These are phyloP conservation scores for Solea solea DNA, from an alignment of 2,113 vertebrate genomes.

Conservation along the genomic window DNA sequence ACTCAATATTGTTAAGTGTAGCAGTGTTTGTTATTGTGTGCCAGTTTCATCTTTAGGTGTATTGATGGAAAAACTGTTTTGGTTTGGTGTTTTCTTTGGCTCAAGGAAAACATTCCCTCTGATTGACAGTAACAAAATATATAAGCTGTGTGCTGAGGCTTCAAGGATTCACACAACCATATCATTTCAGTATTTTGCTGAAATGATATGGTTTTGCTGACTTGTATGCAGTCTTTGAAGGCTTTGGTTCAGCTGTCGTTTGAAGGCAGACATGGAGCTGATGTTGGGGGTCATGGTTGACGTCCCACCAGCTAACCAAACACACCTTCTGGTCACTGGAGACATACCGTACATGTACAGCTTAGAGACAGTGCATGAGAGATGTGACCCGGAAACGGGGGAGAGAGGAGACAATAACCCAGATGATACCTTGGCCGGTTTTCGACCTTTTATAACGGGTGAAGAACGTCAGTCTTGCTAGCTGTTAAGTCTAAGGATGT, in stretches of 20 bases:
- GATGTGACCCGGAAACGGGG: not conserved
- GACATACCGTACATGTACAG: not conserved
- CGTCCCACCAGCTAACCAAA: slow-evolving; percentile 48
- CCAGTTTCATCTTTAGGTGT: slow-evolving; percentile 11
- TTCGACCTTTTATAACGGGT: not conserved
- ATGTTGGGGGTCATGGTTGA: not conserved
- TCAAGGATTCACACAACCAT: too few species aligned
- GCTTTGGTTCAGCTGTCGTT: not conserved
- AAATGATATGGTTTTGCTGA: not conserved
- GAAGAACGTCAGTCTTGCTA: not conserved
- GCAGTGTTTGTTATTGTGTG: slow-evolving; percentile 5
- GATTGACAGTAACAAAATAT: not conserved
- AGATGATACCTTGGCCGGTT: not conserved
- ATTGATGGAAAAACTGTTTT: not conserved
- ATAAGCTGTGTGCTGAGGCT: too few species aligned
- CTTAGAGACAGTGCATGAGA: not conserved
- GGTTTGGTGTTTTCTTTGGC: not conserved
- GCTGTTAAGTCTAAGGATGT: too few species aligned
- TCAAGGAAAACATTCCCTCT: not conserved
- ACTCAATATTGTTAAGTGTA: not conserved
- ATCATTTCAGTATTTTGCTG: too few species aligned
- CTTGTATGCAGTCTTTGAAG: not conserved
- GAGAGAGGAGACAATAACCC: not conserved
- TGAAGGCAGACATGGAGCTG: slow-evolving; percentile 13
- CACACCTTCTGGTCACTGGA: slow-evolving; percentile 22